Evolutionary conservation across 2,797 vertebrate species (phyloP).

Genomic region (Vultur gryphus): DNA sequence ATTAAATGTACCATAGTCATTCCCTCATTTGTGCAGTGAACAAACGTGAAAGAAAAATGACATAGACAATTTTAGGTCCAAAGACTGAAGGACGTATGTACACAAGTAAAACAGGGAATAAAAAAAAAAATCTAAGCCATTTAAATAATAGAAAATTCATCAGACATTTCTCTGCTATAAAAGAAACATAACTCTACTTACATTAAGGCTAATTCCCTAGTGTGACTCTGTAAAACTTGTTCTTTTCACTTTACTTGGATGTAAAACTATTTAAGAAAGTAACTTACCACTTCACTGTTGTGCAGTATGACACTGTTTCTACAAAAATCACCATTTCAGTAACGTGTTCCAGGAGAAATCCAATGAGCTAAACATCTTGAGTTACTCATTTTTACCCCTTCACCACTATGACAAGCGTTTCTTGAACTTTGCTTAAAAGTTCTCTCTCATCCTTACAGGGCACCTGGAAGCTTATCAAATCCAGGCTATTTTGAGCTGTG

Average conservation of each 20-base stretch:
- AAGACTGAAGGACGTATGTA: not conserved
- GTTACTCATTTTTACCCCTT: conserved; percentile 48
- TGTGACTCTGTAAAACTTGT: not conserved
- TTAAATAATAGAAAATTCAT: not conserved
- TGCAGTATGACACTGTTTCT: conserved; percentile 5
- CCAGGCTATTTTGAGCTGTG: conserved; percentile 12
- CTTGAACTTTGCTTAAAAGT: conserved; percentile 26
- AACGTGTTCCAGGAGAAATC: conserved; percentile 37
- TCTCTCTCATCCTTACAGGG: conserved; percentile 18
- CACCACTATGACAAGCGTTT: conserved; percentile 22
- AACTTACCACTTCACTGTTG: conserved; percentile 13
- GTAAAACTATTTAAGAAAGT: conserved; percentile 17
- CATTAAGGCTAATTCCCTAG: not conserved
- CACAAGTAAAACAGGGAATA: not conserved
- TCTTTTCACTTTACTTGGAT: conserved; percentile 30
- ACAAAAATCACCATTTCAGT: conserved; percentile 20
- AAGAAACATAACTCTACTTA: not conserved
- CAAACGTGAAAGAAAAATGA: not conserved
- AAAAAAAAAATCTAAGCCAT: not conserved
- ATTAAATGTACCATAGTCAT: not conserved
- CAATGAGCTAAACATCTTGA: conserved; percentile 17
- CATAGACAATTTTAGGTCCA: not conserved
- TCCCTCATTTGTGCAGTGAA: not conserved
- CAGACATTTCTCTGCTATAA: not conserved
- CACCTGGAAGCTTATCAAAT: conserved; percentile 34